Evolutionary conservation across 2,888 invertebrate species (phyloP), one percentile per base, ranked within the genome.

Genomic region (Drosophila robusta): DNA sequence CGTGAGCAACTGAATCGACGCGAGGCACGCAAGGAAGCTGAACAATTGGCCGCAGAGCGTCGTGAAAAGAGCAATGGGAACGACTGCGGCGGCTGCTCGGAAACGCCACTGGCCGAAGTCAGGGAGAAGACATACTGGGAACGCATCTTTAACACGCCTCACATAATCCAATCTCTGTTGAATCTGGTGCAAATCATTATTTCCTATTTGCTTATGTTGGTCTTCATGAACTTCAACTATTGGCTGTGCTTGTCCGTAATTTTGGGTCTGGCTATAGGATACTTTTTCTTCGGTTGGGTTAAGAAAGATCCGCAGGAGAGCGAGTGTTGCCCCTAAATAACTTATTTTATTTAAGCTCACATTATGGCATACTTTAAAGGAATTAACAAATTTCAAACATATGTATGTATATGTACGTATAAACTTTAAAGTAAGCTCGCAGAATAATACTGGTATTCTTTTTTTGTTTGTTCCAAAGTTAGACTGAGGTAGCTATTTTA

Each of bases 211-310:
- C 71, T 92, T 24, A 92, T 92, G 92, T 77, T 92, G 77, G 78
- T 92, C 50, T 90, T 92, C 36, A 92, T 92, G 92, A 89, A 75
- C 6, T 92, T 76, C 70, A 92, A 92, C 76, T 91, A 92, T 75
- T 92, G 92, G 91, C 70, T 92, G 1, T 92, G 91, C 49, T 57
- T 92, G 60, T 90, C 92, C 1, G 90, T 92, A 45, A 62, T 92
- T 3, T 70, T 92, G 60, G 92, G 92, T 3, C 81, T 92, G 22
- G 89, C 84, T 3, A 1, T 83, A 4, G 92, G 92, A 0, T 92
- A 92, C 69, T 92, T 92, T 55, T 85, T 90, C 56, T 92, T 92
- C 58, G 92, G 92, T 9, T 92, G 91, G 91, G 77, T 90, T 51
- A 85, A 90, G 61, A 87, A 87, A 55, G 78, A 89, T 57, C 75